Evolutionary conservation across 2,113 vertebrate genomes (phyloP).

Genomic region (human (Homo sapiens)): DNA sequence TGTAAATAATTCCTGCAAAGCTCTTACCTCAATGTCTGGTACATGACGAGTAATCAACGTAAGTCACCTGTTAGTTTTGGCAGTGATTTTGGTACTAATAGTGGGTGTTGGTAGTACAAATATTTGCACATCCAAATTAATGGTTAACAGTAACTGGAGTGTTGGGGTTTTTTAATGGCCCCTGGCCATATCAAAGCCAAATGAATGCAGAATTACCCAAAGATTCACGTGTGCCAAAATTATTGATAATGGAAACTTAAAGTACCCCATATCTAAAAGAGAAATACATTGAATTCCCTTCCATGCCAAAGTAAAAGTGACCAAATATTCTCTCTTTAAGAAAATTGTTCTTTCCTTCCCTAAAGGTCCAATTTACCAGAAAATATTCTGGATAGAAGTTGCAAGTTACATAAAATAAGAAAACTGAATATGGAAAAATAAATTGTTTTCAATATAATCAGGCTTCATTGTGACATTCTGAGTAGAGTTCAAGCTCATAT

Average conservation of each 20-base stretch:
- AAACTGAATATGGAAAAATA: neutral
- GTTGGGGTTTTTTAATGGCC: neutral
- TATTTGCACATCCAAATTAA: neutral
- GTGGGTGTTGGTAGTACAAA: neutral
- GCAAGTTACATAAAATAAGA: neutral
- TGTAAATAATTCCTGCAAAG: neutral
- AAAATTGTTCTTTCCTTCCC: neutral
- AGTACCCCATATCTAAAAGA: neutral
- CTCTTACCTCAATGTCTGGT: neutral
- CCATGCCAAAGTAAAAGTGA: neutral
- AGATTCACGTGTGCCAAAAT: neutral
- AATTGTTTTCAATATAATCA: neutral
- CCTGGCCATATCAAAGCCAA: neutral
- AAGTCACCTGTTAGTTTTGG: neutral
- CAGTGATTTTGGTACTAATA: neutral
- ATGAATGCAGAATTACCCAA: neutral
- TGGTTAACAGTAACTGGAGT: too few species aligned
- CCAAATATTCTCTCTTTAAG: neutral
- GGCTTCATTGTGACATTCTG: neutral
- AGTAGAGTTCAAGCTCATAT: slow-evolving; percentile 37
- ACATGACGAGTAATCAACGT: neutral
- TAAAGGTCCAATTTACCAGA: neutral
- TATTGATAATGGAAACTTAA: neutral
- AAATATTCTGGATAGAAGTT: neutral
- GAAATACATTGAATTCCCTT: neutral